Evolutionary conservation across 92 coral and sea anemone species (phyloP).

Genomic region (Parazoanthus atlanticus): DNA sequence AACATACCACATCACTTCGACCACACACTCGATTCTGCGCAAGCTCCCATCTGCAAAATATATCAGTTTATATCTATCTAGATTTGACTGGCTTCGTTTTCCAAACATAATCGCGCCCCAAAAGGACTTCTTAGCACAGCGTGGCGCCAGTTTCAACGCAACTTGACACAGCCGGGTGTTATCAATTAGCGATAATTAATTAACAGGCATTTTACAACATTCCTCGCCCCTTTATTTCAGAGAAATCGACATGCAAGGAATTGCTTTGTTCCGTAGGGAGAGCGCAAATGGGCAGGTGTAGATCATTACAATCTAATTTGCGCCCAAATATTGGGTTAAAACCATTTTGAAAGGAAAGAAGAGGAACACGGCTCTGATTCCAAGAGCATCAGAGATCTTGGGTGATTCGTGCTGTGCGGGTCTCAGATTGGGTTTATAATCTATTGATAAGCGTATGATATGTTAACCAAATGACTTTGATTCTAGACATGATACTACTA

Average conservation of each 20-base stretch:
- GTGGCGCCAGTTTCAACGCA: conserved; percentile 79
- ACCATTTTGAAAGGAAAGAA: background rate
- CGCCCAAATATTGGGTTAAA: conserved; percentile 30
- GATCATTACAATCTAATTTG: conserved; percentile 61
- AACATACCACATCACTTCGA: conserved; percentile 24
- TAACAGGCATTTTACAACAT: conserved; percentile 96
- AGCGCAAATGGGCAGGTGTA: conserved; percentile 65
- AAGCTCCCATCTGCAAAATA: conserved; percentile 37
- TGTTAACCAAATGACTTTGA: conserved; percentile 55
- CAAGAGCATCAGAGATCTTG: conserved; percentile 5
- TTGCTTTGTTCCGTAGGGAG: conserved; percentile 83
- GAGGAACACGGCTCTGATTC: background rate
- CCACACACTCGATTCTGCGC: conserved; percentile 29
- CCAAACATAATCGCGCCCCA: conserved; percentile 55
- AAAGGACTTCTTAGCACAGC: conserved; percentile 66
- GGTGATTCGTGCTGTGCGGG: conserved; percentile 38
- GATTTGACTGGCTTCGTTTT: conserved; percentile 49
- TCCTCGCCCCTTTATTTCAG: conserved; percentile 70
- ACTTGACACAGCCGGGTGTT: conserved; percentile 90
- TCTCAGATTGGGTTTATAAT: conserved; percentile 48
- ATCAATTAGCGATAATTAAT: conserved; percentile 99
- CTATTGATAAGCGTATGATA: conserved; percentile 54
- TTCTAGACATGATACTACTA: conserved; percentile 61
- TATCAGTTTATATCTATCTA: conserved; percentile 25
- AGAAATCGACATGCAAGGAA: conserved; percentile 81